Percentiles rank a stretch among this genome's conserved stretches.
These are phyloP conservation scores for Tuberolachnus salignus DNA, from an alignment of 2,888 invertebrate species.

Conservation along the genomic window DNA sequence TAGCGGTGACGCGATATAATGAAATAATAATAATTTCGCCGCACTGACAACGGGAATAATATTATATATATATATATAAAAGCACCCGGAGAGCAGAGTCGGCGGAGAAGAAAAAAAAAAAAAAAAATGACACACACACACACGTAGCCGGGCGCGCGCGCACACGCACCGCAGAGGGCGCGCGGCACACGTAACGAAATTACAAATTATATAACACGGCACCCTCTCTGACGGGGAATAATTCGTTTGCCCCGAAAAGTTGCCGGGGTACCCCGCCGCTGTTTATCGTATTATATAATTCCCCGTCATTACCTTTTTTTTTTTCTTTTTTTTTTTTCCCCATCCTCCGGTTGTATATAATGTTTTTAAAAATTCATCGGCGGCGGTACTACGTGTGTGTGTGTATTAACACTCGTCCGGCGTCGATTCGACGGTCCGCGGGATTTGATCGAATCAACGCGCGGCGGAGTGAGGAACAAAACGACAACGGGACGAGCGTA, in stretches of 20 bases:
- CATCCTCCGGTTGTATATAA: conserved; percentile 30
- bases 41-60: conserved; percentile 18
- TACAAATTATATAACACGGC: conserved; percentile 32
- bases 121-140: conserved; percentile 42
- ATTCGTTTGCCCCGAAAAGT: conserved; percentile 25
- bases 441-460: conserved; percentile 13
- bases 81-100: conserved; percentile 22
- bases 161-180: neutral
- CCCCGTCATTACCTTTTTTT: conserved; percentile 24
- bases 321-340: too few relatives aligned
- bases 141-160: neutral
- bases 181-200: conserved; percentile 39
- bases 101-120: neutral
- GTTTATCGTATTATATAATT: conserved; percentile 40
- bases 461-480: too few relatives aligned
- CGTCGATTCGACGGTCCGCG: neutral
- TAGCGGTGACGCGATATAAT: conserved; percentile 34
- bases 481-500: too few relatives aligned
- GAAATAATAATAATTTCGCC: conserved; percentile 31
- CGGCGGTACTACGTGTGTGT: neutral
- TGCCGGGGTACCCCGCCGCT: neutral
- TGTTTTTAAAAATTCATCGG: conserved; percentile 34
- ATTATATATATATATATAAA: too few relatives aligned
- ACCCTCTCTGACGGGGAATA: conserved; percentile 2
- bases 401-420: neutral